Evolutionary conservation across 2,113 vertebrate species (phyloP), one percentile per base, ranked within the genome.

Genomic region (Salminus brasiliensis): DNA sequence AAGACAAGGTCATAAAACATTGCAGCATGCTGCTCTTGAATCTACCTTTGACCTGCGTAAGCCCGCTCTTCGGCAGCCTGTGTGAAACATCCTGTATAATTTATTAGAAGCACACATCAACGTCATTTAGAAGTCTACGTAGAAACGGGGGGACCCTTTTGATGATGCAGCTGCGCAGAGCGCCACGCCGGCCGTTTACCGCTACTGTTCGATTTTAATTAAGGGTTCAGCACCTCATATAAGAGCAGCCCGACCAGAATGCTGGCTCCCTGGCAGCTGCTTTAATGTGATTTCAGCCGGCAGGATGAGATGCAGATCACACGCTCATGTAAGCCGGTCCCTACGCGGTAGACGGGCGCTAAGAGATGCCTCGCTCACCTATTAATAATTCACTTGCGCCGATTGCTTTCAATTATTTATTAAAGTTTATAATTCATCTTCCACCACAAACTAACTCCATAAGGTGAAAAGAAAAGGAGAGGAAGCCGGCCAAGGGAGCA

Each of bases 351-450:
- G 62, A 36, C 60, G 23, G 16, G 53, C 43, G 57, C 65, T 45
- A 47, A 57, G 63, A 75, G 11, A 78, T 71, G 67, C 74, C 76
- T 82, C 78, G 73, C 63, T 68, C 32, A 45, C 43, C 57, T 63
- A 85, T 85, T 76, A 86, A 85, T 86, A 84, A 88, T 88, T 86
- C 60, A 85, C 77, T 80, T 80, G 69, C 59, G 49, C 59, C 82
- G 68, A 76, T 83, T 74, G 71, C 53, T 80, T 55, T 87, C 63
- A 81, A 85, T 86, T 81, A 86, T 84, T 81, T 41, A 83, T 82
- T 53, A 47, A 76, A 81, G 78, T 88, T 86, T 83, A 86, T 72
- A 67, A 76, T 81, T 79, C 76, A 81, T 79, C 63, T 78, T 68
- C 81, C 63, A 78, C 67, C 60, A 57, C 57, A 73, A 81, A 75